These are phyloP conservation scores for Leptinotarsa rubiginosa DNA, from an alignment of 2,888 invertebrate genomes.

Conservation along the genomic window DNA sequence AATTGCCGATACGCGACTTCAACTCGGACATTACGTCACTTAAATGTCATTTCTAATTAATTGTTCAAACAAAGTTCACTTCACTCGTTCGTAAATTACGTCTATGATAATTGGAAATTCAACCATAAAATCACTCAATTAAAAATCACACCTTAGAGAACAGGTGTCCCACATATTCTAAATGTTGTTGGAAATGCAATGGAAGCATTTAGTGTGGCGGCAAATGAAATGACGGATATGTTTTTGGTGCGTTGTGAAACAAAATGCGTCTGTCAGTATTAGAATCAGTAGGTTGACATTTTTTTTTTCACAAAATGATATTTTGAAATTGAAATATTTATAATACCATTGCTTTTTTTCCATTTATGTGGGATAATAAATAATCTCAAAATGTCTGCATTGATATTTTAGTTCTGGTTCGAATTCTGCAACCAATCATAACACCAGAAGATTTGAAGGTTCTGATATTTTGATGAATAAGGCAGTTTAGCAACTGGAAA, in stretches of 20 bases:
- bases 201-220: constrained; percentile 9
- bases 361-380: too few species aligned
- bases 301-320: too few species aligned
- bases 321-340: too few species aligned
- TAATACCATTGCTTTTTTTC: too few species aligned
- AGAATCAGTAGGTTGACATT: too few species aligned
- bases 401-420: too few species aligned
- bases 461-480: too few species aligned
- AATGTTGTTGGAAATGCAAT: constrained; percentile 7
- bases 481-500: too few species aligned
- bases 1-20: constrained; percentile 5
- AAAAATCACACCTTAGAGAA: constrained; percentile 13
- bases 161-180: constrained; percentile 17
- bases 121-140: constrained; percentile 19
- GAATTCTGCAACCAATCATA: too few species aligned
- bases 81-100: constrained; percentile 1
- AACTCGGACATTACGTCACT: background rate
- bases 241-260: background rate
- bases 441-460: too few species aligned
- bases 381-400: too few species aligned
- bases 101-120: constrained; percentile 18
- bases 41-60: constrained; percentile 21
- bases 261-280: too few species aligned
- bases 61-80: constrained; percentile 18
- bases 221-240: background rate